phyloP scores from a whole-genome alignment of 1,140 invertebrate species.

The Ctenoplectra terminalis region DNA sequence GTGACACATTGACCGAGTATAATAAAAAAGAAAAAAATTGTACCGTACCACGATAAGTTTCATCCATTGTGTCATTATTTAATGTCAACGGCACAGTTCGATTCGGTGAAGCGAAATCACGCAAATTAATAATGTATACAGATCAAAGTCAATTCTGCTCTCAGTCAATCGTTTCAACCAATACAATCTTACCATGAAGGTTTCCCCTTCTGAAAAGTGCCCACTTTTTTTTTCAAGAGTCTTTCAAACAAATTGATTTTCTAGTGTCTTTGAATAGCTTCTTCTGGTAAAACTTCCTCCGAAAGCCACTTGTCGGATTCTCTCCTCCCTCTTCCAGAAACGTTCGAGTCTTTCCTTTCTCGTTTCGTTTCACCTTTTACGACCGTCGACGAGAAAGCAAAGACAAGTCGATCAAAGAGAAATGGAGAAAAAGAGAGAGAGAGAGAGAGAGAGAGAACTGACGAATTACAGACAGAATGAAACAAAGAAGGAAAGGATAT shows the following conservation, averaged over 20 bases:
- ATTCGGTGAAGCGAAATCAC: background rate
- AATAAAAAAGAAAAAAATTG: background rate
- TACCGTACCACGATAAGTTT: background rate
- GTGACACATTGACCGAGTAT: background rate
- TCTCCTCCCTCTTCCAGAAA: constrained; percentile 30
- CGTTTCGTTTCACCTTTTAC: background rate
- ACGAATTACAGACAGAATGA: constrained; percentile 4
- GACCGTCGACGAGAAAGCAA: background rate
- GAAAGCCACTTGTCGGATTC: constrained; percentile 66
- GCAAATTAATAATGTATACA: constrained; percentile 11
- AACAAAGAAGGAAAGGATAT: background rate
- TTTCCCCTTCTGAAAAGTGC: constrained; percentile 15
- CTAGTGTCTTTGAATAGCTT: constrained; percentile 41
- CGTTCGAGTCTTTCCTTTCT: background rate
- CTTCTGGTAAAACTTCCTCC: constrained; percentile 39
- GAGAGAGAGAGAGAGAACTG: background rate
- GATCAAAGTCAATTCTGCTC: background rate
- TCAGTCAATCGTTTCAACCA: background rate
- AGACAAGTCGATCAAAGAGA: background rate
- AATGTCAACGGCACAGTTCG: constrained; percentile 7
- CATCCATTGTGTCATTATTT: background rate
- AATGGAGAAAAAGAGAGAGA: background rate
- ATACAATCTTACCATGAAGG: background rate
- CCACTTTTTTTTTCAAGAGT: background rate
- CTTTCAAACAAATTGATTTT: constrained; percentile 52